phyloP scores from a whole-genome alignment of 2,113 vertebrate species.

The Myiopsitta monachus region DNA sequence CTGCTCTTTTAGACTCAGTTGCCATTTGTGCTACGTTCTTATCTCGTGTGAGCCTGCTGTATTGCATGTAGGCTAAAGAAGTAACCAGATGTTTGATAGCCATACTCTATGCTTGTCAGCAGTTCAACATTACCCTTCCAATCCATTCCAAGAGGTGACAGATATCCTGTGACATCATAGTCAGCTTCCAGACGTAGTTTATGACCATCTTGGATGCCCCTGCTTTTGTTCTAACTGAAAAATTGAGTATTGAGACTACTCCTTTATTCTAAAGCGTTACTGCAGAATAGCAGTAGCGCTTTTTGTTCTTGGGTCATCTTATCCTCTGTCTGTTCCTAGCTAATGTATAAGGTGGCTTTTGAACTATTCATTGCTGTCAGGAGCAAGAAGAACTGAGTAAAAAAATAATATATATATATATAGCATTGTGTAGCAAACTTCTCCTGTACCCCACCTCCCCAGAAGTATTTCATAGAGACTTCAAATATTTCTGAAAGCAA shows the following conservation, averaged over 20 bases:
- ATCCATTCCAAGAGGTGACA: not conserved
- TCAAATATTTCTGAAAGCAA: not conserved
- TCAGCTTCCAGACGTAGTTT: not conserved
- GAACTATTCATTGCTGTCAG: not conserved
- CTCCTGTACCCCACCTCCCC: not conserved
- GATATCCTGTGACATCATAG: not conserved
- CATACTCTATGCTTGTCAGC: not conserved
- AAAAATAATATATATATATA: not conserved
- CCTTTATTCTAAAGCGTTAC: not conserved
- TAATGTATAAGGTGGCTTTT: not conserved
- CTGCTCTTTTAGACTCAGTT: not conserved
- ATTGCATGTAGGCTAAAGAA: not conserved
- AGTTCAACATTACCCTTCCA: not conserved
- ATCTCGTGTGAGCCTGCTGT: not conserved
- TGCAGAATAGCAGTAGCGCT: not conserved
- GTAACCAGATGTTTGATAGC: not conserved
- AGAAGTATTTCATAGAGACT: not conserved
- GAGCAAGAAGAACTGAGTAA: not conserved
- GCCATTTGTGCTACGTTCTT: not conserved
- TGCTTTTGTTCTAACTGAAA: not conserved
- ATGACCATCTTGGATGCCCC: not conserved
- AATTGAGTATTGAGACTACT: not conserved
- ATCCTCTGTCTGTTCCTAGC: not conserved
- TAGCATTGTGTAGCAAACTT: not conserved
- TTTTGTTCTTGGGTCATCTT: not conserved